Percentiles rank a stretch among this genome's conserved stretches.
Evolutionary conservation across 2,113 vertebrate species (phyloP).

Genomic region (Apodemus sylvaticus): DNA sequence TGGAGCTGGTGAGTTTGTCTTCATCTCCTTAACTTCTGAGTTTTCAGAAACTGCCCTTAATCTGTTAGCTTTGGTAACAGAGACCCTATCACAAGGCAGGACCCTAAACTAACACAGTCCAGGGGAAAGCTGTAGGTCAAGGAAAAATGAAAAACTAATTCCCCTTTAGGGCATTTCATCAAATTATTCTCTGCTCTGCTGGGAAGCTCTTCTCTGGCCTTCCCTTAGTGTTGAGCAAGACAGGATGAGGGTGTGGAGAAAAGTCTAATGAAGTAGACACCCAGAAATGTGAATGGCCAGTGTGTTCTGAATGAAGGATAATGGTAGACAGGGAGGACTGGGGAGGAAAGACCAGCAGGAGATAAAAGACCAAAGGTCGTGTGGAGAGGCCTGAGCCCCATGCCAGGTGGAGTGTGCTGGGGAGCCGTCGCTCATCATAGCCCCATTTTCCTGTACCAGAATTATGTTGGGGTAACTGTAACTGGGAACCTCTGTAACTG

Average conservation of each 20-base stretch:
- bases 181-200: not conserved
- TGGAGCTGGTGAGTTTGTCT: constrained; percentile 31
- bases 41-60: not conserved
- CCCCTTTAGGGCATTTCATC: not conserved
- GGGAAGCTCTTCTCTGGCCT: not conserved
- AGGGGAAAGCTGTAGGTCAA: not conserved
- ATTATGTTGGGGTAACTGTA: not conserved
- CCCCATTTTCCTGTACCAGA: not conserved
- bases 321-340: not conserved
- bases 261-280: not conserved
- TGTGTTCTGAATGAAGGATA: not conserved
- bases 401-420: not conserved
- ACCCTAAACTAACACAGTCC: not conserved
- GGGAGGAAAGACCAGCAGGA: no score
- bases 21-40: not conserved
- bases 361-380: not conserved
- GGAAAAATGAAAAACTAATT: not conserved
- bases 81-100: not conserved
- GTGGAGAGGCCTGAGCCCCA: not conserved
- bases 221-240: not conserved
- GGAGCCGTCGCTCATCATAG: not conserved
- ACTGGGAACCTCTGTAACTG: not conserved
- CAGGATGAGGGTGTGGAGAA: not conserved
- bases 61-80: not conserved
- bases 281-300: not conserved